Percentiles rank a stretch among this genome's conserved stretches.
These are phyloP conservation scores for Pseudanteris insignis DNA, from an alignment of 2,888 invertebrate genomes.

Conservation along the genomic window DNA sequence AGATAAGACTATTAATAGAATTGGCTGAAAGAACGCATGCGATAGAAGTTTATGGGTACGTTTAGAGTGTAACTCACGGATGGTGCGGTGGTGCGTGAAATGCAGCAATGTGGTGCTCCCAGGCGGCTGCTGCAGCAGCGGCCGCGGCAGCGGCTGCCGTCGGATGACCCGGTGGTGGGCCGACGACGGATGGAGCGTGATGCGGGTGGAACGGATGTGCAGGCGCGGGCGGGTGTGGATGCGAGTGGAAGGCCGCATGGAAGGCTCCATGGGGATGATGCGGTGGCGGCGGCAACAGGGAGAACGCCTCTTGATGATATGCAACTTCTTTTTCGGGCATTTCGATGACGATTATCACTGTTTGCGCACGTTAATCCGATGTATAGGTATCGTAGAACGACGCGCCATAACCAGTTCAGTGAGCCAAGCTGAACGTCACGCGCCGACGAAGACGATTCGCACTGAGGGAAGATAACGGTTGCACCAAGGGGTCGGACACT, in stretches of 20 bases:
- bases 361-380: constrained; percentile 3
- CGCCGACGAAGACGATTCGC: constrained; percentile 1
- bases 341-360: constrained; percentile 16
- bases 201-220: constrained; percentile 66
- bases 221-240: constrained; percentile 70
- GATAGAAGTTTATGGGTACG: too few relatives aligned
- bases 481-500: constrained; percentile 10
- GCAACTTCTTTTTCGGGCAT: constrained; percentile 73
- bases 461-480: background rate
- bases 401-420: constrained; percentile 12
- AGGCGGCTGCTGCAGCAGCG: constrained; percentile 69
- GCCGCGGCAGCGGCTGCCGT: constrained; percentile 62
- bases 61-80: constrained; percentile 64
- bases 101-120: constrained; percentile 73
- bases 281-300: constrained; percentile 64
- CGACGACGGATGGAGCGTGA: constrained; percentile 52
- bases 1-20: too few relatives aligned
- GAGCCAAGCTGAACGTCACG: constrained; percentile 8
- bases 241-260: constrained; percentile 64
- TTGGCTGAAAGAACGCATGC: too few relatives aligned
- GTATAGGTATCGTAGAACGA: too few relatives aligned
- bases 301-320: constrained; percentile 69
- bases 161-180: constrained; percentile 63
- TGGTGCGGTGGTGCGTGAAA: constrained; percentile 67
- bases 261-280: constrained; percentile 63